Percentiles rank a stretch among this genome's conserved stretches.
Conservation (phyloP, 2,888 invertebrate species). For the Drosophila peninsularis region DNA sequence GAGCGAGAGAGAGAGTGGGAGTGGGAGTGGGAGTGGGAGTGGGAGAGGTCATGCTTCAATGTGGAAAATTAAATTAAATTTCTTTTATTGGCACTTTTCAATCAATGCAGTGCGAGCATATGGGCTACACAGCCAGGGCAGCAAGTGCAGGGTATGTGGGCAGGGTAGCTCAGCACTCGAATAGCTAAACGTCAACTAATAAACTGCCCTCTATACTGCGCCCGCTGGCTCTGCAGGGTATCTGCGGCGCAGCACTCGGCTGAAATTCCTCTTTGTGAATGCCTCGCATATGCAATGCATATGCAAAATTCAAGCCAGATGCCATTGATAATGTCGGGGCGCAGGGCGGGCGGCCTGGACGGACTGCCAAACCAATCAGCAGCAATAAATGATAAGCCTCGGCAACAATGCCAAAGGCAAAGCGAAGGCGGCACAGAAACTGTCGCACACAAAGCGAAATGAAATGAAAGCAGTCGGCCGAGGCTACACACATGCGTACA, state of each 20-base stretch:
- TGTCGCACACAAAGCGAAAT: slow-evolving; percentile 56
- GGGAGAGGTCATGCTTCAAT: slow-evolving; percentile 40
- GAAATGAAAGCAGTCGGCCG: slow-evolving; percentile 6
- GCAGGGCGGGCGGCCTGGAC: background rate
- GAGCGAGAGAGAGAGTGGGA: background rate
- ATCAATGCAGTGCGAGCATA: slow-evolving; percentile 1
- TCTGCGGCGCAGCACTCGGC: background rate
- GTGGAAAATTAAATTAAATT: slow-evolving; percentile 75
- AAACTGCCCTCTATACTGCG: no score
- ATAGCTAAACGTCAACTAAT: no score
- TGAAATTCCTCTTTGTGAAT: slow-evolving; percentile 34
- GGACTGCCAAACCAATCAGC: slow-evolving; percentile 71
- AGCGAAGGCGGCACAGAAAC: slow-evolving; percentile 39
- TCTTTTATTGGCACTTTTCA: slow-evolving; percentile 67
- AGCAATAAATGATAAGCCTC: slow-evolving; percentile 77
- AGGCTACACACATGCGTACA: no score
- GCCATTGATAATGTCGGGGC: background rate
- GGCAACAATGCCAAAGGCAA: slow-evolving; percentile 67
- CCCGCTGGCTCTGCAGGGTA: slow-evolving; percentile 13
- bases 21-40: background rate
- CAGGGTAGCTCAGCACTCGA: no score
- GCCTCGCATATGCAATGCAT: slow-evolving; percentile 53
- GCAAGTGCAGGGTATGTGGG: background rate
- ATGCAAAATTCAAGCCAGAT: slow-evolving; percentile 45
- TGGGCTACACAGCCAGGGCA: no score